Evolutionary conservation across 2,888 invertebrate genomes (phyloP), one percentile per base, ranked within the genome.

Genomic region (Scaptomyza polygonia): DNA sequence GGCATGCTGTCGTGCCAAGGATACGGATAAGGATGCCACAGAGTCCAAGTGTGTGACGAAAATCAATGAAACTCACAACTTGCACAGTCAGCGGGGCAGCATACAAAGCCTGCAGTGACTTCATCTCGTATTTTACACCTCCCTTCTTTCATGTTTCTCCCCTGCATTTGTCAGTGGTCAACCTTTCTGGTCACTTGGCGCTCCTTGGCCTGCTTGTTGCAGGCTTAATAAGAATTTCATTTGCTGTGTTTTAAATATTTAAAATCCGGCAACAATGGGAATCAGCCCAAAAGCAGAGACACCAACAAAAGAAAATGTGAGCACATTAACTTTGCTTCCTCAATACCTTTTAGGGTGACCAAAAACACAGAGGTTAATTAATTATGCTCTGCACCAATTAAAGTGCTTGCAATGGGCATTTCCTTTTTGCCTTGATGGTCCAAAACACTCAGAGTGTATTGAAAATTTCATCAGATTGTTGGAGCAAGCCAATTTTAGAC

Each of bases 31-130:
- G 54, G 34, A 62, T 36, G 54, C 51, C 40, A 21, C 39, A 11
- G 27, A 27, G 48, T 16, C 53, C 67, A 53, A 78, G 63, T 54
- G 65, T 67, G 66, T 61, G 68, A 42, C 49, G 45, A 80, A 79
- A 84, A 84, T 77, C 85, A 84, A 77, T 81, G 74, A 51, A 70
- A 77, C 62, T 61, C 59, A 63, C 80, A 86, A 77, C 67, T 68
- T 72, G 67, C 74, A 54, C 65, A 74, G 56, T 72, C 77, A 59
- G 66, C 43, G 62, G 49, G 6, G 5, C 49, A 16, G 49, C 9
- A 29, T 21, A 27, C 51, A 39, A 36, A 14, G 53, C 40, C 44
- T 48, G 47, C 76, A 67, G 25, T 44, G 63, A 56, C 70, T 63
- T 58, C 36, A 67, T 57, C 45, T 44, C 42, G 45, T 34, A 32